Evolutionary conservation across 2,888 invertebrate genomes (phyloP), one percentile per base, ranked within the genome.

Genomic region (Limnephilus rhombicus): DNA sequence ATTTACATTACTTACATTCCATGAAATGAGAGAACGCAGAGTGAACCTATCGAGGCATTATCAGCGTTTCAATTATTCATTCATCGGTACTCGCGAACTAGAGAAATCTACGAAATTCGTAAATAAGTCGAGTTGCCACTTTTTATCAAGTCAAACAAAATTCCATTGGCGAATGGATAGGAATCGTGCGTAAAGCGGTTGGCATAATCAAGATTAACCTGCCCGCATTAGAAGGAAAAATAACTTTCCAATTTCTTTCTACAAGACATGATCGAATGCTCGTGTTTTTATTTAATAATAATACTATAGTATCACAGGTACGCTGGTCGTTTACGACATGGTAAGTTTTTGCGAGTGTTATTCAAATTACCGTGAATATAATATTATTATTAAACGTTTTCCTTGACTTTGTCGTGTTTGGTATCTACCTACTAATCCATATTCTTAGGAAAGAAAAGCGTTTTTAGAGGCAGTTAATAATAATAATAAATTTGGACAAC

Each of bases 221-320:
- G 34, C n/a, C 31, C 37, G n/a, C 80, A 89, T 68, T 80, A 87
- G 29, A 89, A 80, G 29, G 88, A 80, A 80, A 80, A 89, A 80
- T 89, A 80, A 89, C 88, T 89, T 89, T 89, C 88, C 88, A 89
- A 89, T 89, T 89, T 89, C 88, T 89, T 89, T 89, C 88, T 87
- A 34, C 24, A 9, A 49, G 85, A 68, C 87, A 68, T 31, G 87
- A 80, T 89, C 24, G 88, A 80, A 29, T 87, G 53, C 49, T 87
- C 53, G 49, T 87, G 87, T 49, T 49, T 68, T 87, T 87, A 87
- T 87, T 31, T 82, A 37, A 85, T 85, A 41, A 87, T 41, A 41
- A 83, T 83, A 13, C 37, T 37, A 13, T 53, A 49, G 86, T n/a
- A 49, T 37, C 85, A 80, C 7, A 31, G 82, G 41, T n/a, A 87